Conservation (phyloP, 2,888 invertebrate species). For the Clivina fossor region DNA sequence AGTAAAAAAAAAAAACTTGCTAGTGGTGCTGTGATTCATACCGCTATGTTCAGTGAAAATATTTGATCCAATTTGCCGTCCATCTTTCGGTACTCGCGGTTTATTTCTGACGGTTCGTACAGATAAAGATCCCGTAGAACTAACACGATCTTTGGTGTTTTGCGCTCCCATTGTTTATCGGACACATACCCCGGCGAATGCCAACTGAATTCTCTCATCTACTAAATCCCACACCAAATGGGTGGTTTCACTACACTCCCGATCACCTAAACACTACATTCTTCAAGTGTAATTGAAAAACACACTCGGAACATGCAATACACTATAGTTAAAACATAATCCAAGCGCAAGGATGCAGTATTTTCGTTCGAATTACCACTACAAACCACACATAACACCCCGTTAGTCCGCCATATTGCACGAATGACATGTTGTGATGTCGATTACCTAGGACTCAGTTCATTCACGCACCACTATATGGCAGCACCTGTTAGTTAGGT, state of each 20-base stretch:
- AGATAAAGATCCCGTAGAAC: conserved; percentile 69
- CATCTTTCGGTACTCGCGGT: conserved; percentile 77
- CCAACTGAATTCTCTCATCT: conserved; percentile 41
- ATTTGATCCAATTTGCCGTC: conserved; percentile 82
- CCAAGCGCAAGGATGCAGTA: conserved; percentile 7
- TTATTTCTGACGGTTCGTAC: conserved; percentile 75
- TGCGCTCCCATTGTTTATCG: conserved; percentile 77
- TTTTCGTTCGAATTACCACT: conserved; percentile 18
- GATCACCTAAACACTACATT: conserved; percentile 39
- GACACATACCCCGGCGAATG: conserved; percentile 49
- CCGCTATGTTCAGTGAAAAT: conserved; percentile 95
- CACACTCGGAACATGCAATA: conserved; percentile 4
- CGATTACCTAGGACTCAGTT: conserved; percentile 15
- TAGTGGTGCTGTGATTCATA: conserved; percentile 57
- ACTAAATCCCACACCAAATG: conserved; percentile 48
- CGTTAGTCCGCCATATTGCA: conserved; percentile 32
- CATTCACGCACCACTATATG: neutral
- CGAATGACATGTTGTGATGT: conserved; percentile 30
- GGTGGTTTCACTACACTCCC: conserved; percentile 45
- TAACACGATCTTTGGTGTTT: conserved; percentile 87
- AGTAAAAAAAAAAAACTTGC: conserved; percentile 1
- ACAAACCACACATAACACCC: conserved; percentile 14
- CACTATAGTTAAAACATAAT: conserved; percentile 21
- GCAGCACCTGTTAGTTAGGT: conserved; percentile 18
- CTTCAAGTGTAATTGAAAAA: neutral